These are phyloP conservation scores for Melanchra persicariae DNA, from an alignment of 2,888 invertebrate genomes.

Conservation along the genomic window DNA sequence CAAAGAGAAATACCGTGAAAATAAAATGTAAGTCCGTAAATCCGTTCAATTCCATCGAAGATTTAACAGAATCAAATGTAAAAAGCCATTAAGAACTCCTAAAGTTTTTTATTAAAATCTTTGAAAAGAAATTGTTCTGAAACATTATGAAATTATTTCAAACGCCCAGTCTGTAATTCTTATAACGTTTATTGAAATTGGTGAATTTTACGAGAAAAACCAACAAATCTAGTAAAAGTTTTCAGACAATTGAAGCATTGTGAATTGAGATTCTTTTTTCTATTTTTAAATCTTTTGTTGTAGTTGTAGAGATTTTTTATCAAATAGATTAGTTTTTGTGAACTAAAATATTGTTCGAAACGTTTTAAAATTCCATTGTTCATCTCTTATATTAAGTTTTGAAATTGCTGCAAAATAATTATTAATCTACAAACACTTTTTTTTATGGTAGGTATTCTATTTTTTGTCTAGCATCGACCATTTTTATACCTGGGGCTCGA, in stretches of 20 bases:
- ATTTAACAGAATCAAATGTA: slow-evolving; percentile 64
- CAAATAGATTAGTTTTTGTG: background rate
- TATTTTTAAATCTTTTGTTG: slow-evolving; percentile 5
- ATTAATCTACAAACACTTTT: background rate
- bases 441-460: background rate
- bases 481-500: no score
- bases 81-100: slow-evolving; percentile 64
- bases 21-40: slow-evolving; percentile 32
- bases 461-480: background rate
- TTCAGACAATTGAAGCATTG: slow-evolving; percentile 23
- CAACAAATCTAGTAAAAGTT: slow-evolving; percentile 31
- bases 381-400: background rate
- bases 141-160: slow-evolving; percentile 63
- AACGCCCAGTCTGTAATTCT: slow-evolving; percentile 46
- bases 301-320: background rate
- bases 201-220: slow-evolving; percentile 25
- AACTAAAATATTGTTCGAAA: background rate
- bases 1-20: slow-evolving; percentile 27
- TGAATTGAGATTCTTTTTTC: background rate
- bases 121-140: slow-evolving; percentile 58
- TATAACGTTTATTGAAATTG: slow-evolving; percentile 48
- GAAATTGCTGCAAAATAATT: background rate
- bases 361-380: background rate
- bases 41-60: slow-evolving; percentile 57
- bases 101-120: slow-evolving; percentile 66